Percentiles rank a stretch among this genome's conserved stretches.
phyloP scores from a whole-genome alignment of 2,888 invertebrate genomes.

The Sesamia inferens region DNA sequence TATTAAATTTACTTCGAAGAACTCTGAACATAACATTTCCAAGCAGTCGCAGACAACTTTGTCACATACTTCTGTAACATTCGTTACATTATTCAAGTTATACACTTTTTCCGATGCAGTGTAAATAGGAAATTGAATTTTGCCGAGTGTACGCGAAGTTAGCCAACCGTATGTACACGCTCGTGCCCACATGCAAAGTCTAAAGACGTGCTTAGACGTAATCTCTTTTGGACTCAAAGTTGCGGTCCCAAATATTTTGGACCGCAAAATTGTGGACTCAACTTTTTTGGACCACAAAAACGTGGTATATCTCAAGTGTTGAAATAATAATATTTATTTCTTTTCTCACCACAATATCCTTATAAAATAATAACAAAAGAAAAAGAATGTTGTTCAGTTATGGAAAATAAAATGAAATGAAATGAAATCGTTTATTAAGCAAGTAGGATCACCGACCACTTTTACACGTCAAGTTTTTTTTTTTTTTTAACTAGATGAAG shows the following conservation, averaged over 20 bases:
- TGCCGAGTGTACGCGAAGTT: conserved; percentile 63
- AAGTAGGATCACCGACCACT: too few species aligned
- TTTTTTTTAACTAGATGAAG: too few species aligned
- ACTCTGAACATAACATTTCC: conserved; percentile 23
- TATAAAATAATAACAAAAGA: too few species aligned
- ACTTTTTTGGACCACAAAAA: background rate
- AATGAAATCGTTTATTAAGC: too few species aligned
- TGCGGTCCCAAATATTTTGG: background rate
- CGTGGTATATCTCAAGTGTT: background rate
- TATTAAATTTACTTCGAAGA: conserved; percentile 52
- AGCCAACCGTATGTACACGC: conserved; percentile 59
- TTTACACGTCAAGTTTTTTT: too few species aligned
- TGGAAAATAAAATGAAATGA: too few species aligned
- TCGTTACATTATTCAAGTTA: conserved; percentile 72
- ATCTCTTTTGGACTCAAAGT: background rate
- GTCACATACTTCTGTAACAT: conserved; percentile 64
- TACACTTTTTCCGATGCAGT: conserved; percentile 69
- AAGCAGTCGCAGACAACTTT: conserved; percentile 42
- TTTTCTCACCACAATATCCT: too few species aligned
- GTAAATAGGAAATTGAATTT: conserved; percentile 70
- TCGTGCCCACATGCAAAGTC: conserved; percentile 32
- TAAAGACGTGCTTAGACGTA: conserved; percentile 26
- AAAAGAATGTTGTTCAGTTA: too few species aligned
- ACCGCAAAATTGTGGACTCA: background rate
- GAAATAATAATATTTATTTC: too few species aligned